These are phyloP conservation scores for Myzus persicae DNA, from an alignment of 1,140 invertebrate species.

Conservation along the genomic window DNA sequence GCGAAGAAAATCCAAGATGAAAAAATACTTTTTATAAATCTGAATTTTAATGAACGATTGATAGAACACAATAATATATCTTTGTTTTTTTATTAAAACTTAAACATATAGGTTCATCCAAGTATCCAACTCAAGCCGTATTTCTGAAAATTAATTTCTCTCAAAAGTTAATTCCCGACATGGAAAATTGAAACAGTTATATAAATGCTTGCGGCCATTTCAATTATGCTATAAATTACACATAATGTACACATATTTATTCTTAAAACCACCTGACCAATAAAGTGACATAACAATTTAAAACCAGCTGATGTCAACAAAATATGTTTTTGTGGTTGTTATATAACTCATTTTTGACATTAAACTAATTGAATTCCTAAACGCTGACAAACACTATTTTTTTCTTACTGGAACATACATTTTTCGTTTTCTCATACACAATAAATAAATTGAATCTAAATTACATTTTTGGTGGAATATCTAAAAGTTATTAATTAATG, in stretches of 20 bases:
- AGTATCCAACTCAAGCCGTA: background rate
- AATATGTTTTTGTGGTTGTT: background rate
- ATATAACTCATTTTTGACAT: conserved; percentile 10
- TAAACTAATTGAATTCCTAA: conserved; percentile 4
- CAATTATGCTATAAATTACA: background rate
- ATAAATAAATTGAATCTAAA: background rate
- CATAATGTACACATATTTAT: background rate
- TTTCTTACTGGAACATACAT: background rate
- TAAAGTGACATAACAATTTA: background rate
- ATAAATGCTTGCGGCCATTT: background rate
- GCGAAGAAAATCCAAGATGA: background rate
- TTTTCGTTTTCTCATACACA: background rate
- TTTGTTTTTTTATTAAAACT: background rate
- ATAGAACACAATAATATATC: background rate
- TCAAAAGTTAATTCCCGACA: no score
- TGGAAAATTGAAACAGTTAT: no score
- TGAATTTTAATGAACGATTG: no score
- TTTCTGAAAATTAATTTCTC: background rate
- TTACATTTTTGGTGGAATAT: background rate
- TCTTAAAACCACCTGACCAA: background rate
- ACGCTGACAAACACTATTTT: background rate
- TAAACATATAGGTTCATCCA: background rate
- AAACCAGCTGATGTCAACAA: background rate
- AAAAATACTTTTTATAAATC: no score
- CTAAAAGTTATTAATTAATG: background rate